These are phyloP conservation scores for Papilio elwesi DNA, from an alignment of 2,888 invertebrate genomes.

Conservation along the genomic window DNA sequence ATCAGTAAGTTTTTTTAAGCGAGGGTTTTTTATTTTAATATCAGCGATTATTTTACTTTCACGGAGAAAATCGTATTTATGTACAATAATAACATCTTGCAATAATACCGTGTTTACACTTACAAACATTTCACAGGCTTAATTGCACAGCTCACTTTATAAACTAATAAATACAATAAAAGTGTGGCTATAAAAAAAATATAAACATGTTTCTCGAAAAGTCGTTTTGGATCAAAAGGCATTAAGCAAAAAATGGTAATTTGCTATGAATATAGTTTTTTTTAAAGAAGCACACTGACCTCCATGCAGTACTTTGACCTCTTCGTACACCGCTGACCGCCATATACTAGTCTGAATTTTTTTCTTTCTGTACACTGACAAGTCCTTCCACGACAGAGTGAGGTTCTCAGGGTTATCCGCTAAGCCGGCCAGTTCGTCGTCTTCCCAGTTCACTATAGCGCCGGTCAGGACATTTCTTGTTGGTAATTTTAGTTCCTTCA, in stretches of 20 bases:
- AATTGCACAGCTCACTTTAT: too few species aligned
- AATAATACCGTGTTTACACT: too few species aligned
- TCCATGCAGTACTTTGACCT: slow-evolving; percentile 81
- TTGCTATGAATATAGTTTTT: slow-evolving; percentile 6
- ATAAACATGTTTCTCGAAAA: background rate
- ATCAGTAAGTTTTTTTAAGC: too few species aligned
- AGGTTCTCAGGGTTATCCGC: slow-evolving; percentile 71
- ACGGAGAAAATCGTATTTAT: too few species aligned
- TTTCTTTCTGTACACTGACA: slow-evolving; percentile 79
- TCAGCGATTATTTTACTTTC: too few species aligned
- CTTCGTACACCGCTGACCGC: slow-evolving; percentile 76
- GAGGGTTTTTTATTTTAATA: too few species aligned
- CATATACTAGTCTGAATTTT: slow-evolving; percentile 79
- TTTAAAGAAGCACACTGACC: slow-evolving; percentile 63
- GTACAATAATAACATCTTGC: too few species aligned
- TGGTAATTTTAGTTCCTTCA: slow-evolving; percentile 67
- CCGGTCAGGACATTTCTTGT: slow-evolving; percentile 77
- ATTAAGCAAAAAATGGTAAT: slow-evolving; percentile 1
- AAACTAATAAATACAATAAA: too few species aligned
- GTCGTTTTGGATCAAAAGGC: background rate
- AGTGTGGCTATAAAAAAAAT: background rate
- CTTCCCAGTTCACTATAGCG: slow-evolving; percentile 76
- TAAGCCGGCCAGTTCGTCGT: slow-evolving; percentile 67
- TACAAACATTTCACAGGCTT: too few species aligned
- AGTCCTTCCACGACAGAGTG: slow-evolving; percentile 81